Evolutionary conservation across 2,113 vertebrate genomes (phyloP), one percentile per base, ranked within the genome.

Genomic region (Athene noctua): DNA sequence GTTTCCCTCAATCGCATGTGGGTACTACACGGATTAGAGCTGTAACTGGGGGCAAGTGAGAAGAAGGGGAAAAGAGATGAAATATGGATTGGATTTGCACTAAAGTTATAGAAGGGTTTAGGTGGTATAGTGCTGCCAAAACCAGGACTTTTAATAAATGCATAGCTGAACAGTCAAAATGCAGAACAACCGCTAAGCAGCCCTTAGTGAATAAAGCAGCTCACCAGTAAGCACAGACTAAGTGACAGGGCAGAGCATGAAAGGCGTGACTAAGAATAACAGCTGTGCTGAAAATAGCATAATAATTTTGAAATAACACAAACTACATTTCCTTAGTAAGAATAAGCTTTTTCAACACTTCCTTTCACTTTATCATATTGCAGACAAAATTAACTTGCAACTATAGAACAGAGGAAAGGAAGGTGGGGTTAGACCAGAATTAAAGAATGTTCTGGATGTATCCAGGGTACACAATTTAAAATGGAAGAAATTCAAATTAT

Each of bases 111-210:
- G 30, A 23, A 90, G 27, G 25, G 30, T 90, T 92, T 72, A 72
- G 70, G 61, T 84, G 32, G 68, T 32, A 58, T 4, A 86, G n/a
- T 14, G 58, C 66, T 92, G 84, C 66, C 73, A 91, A 85, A 95
- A 85, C 27, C 44, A 57, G 71, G 61, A 57, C 65, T 91, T 89
- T 36, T 92, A 91, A 96, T 95, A 96, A 94, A 81, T 49, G 66
- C 77, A 88, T 30, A 96, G 66, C 51, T 81, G 92, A 85, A 55
- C 49, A 93, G 71, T 75, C 67, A 86, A 93, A 87, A 80, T 26
- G 88, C 74, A 96, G 75, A 94, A 57, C 19, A 47, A 90, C 49
- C 27, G 3, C 93, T 70, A 92, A 89, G 49, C 27, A 91, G 62
- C 22, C 51, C 66, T 66, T 20, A 26, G 62, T 47, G 72, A 87